A percentile compares a stretch with the other conserved stretches of the same genome.
Evolutionary conservation across 1,140 invertebrate genomes (phyloP).

Genomic region (Nebria ingens): DNA sequence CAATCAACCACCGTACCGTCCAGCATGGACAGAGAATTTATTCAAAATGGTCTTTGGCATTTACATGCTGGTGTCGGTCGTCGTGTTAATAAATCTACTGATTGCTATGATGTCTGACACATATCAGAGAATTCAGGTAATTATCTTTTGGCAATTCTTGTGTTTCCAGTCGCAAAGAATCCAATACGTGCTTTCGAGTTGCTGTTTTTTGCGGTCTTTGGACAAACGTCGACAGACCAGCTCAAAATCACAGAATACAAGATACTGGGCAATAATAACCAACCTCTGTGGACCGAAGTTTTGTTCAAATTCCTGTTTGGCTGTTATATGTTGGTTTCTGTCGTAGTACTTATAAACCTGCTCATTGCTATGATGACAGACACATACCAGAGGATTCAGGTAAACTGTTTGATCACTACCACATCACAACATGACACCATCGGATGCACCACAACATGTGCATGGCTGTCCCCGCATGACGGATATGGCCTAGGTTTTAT

Average conservation of each 20-base stretch:
- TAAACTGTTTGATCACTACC: slow-evolving; percentile 31
- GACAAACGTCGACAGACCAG: slow-evolving; percentile 81
- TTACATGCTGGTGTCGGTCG: slow-evolving; percentile 95
- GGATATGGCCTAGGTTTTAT: neutral
- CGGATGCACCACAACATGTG: neutral
- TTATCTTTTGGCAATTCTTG: slow-evolving; percentile 37
- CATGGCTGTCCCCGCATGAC: neutral
- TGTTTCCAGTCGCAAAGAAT: slow-evolving; percentile 76
- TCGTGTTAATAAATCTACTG: slow-evolving; percentile 95
- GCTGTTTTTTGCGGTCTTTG: slow-evolving; percentile 98
- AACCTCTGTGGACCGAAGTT: slow-evolving; percentile 64
- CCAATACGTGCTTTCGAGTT: slow-evolving; percentile 89
- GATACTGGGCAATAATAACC: slow-evolving; percentile 39
- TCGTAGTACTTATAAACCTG: slow-evolving; percentile 97
- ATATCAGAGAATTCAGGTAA: slow-evolving; percentile 92
- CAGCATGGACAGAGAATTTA: slow-evolving; percentile 66
- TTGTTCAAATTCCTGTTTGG: slow-evolving; percentile 76
- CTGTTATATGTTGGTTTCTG: slow-evolving; percentile 96
- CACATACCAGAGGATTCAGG: slow-evolving; percentile 97
- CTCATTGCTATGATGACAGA: slow-evolving; percentile 99
- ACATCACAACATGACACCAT: slow-evolving; percentile 3
- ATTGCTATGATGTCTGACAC: slow-evolving; percentile 99
- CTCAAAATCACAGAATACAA: slow-evolving; percentile 45
- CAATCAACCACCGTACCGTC: slow-evolving; percentile 34
- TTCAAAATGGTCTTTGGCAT: slow-evolving; percentile 86